Base-by-base conservation (phyloP, 2,113 vertebrate species). In the Heterotilapia buettikoferi region DNA sequence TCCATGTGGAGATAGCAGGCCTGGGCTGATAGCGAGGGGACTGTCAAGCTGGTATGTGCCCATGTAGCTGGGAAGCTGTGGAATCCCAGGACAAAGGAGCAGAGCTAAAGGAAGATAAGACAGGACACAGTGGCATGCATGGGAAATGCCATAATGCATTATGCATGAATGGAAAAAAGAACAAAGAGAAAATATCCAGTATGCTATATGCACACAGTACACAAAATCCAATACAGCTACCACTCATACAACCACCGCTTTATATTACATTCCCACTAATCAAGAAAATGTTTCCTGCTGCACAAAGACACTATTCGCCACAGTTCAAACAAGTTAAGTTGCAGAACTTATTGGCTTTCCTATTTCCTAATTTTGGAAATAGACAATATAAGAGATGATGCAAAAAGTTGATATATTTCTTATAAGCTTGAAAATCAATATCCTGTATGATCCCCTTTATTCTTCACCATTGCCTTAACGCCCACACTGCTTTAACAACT, bases 41-140 rank as follows among this genome's bases (percentile, higher is more conserved):
- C 88, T 33, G 54, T 47, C 7, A 24, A 43, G 43, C 26, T 76
- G 43, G 38, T 59, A 19, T 84, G 92, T 68, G 87, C 47, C 33
- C 84, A 10, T 90, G 88, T 86, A 71, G 56, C 83, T 16, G 61
- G 14, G 80, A 85, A 68, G 80, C 86, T 59, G 63, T 18, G 71
- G 90, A 90, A 84, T 89, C 84, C 61, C 33, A 12, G 83, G 83
- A 93, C 90, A 92, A 93, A 87, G 79, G 83, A 88, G 73, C 5
- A 13, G 85, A 68, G 71, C 76, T 11, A 52, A 36, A 54, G 73
- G 43, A 38, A 86, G 92, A 94, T 92, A 91, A 80, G 66, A 78
- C 21, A 18, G 61, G 47, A 89, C 79, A n/a, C 36, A 18, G 86
- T 24, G 80, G 66, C 61, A 85, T 83, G 71, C 59, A 66, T 54